Evolutionary conservation across 2,113 vertebrate species (phyloP), one percentile per base, ranked within the genome.

Genomic region (Semnornis frantzii): DNA sequence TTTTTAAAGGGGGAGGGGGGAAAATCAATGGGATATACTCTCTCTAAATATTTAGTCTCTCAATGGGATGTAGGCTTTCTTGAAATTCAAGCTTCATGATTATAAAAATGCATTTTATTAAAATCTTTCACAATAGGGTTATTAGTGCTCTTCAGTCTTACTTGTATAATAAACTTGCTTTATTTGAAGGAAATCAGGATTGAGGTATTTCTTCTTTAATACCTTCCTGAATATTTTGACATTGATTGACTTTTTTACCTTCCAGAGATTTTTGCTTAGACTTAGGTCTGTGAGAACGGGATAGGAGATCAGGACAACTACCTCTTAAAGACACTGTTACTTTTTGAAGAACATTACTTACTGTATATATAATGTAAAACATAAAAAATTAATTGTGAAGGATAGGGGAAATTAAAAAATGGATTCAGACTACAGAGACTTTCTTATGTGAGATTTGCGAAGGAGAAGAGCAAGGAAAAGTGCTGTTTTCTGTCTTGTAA

Each of bases 401-500:
- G 59, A 82, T 14, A 59, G 23, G 15, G 28, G 16, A n/a, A 91
- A 91, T 82, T 50, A 65, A 65, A 84, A 90, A 89, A 84, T 72
- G 1, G 18, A 75, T 82, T 70, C 68, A 73, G 68, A 87, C 91
- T 44, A 85, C 5, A 44, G 18, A 60, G 25, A 55, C 19, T 68
- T 79, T 72, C 65, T 66, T 39, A 57, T n/a, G 8, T 63, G 27
- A 55, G 33, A 75, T 65, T 48, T 72, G 28, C 24, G 59, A 72
- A 57, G 24, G 19, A 69, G 23, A 6, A 76, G 62, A 37, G 28
- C 8, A 46, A 27, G 12, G 21, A 44, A 89, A 87, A 83, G 95
- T 75, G 89, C 39, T 95, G 66, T 85, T 89, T 96, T 96, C 88
- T 94, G 80, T 48, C 16, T 93, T 79, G 76, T 69, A 96, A 89